phyloP scores from a whole-genome alignment of 2,797 vertebrate genomes.

The Sebastes minor region DNA sequence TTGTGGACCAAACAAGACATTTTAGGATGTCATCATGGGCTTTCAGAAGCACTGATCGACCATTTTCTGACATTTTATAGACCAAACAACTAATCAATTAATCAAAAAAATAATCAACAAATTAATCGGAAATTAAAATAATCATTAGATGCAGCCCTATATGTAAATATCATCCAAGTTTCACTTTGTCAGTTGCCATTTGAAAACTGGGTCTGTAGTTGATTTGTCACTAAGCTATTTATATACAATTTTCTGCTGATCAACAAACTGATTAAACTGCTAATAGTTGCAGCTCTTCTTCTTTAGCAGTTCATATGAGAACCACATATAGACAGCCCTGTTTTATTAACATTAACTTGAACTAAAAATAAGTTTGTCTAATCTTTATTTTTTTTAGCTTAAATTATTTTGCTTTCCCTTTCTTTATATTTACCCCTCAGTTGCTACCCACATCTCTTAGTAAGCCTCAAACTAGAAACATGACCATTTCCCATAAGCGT shows the following conservation, averaged over 20 bases:
- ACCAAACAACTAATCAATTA: too few relatives aligned
- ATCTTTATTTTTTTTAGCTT: neutral
- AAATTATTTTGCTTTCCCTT: neutral
- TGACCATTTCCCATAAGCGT: neutral
- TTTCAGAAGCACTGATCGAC: too few relatives aligned
- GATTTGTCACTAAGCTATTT: neutral
- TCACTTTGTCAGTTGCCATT: neutral
- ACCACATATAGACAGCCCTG: neutral
- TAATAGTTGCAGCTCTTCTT: neutral
- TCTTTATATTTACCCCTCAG: neutral
- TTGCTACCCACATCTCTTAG: neutral
- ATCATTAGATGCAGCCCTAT: too few relatives aligned
- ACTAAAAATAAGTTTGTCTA: too few relatives aligned
- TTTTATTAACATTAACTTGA: neutral
- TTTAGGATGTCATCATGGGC: too few relatives aligned
- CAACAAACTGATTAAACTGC: too few relatives aligned
- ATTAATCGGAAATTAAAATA: too few relatives aligned
- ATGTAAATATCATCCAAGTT: neutral
- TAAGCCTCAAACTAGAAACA: neutral
- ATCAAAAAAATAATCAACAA: too few relatives aligned
- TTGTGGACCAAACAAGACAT: too few relatives aligned
- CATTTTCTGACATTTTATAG: too few relatives aligned
- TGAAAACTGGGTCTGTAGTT: neutral
- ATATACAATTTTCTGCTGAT: neutral
- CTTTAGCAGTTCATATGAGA: neutral